Evolutionary conservation across 2,888 invertebrate species (phyloP), one percentile per base, ranked within the genome.

Genomic region (Lottia gigantea): DNA sequence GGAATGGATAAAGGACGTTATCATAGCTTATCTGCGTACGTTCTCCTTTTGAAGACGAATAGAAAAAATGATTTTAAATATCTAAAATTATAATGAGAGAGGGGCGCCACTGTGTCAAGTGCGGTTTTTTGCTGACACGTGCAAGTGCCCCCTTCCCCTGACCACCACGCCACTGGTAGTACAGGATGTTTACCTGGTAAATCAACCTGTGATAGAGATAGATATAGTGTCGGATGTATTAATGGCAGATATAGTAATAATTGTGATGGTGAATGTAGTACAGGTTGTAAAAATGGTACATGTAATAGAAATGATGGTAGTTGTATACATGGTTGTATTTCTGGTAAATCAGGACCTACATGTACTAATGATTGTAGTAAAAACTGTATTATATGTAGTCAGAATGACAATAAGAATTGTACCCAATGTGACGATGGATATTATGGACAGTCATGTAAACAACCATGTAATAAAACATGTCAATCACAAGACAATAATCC

Each of bases 221-320:
- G n/a, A 55, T n/a, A n/a, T 55, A 31, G 16, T 55, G 19, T 19
- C 1, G 19, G 55, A 11, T 55, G 55, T 55, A 55, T 55, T 55
- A 55, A 19, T 7, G 19, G 55, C 8, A 55, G 55, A 55, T 77
- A 77, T 73, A 77, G 78, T 16, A 70, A 71, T 7, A 31, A 14
- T 19, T 80, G 80, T 74, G 71, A 75, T 26, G 25, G 46, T 4
- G 25, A 49, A 8, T 80, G 80, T 67, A 76, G 70, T 68, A 26
- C 25, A n/a, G 71, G 72, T 25, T 80, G 80, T 69, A 31, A 31
- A 61, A 71, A 68, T 45, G 45, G 55, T 7, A 70, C 47, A 12
- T 80, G 80, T 78, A 49, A 77, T 26, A 66, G 70, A 62, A 62
- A 66, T n/a, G 70, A 72, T n/a, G 80, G 80, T 7, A 46, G 62